Evolutionary conservation across 2,113 vertebrate genomes (phyloP).

Genomic region (Poecilia latipinna): DNA sequence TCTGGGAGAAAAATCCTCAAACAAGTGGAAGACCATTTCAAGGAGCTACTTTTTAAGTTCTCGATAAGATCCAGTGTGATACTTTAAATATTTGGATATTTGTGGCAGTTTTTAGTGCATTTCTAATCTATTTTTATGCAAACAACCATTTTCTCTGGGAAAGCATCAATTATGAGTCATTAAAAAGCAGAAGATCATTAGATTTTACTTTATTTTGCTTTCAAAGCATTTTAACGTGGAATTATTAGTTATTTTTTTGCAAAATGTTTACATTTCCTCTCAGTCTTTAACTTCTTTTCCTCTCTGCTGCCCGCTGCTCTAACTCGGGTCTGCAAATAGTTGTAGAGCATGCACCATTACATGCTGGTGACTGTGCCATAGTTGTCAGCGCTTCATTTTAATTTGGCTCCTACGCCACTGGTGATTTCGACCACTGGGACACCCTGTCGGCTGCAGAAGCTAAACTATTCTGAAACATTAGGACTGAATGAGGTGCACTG

Average conservation of each 20-base stretch:
- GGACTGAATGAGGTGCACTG: conserved; percentile 41
- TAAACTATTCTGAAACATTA: conserved; percentile 69
- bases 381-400: conserved; percentile 77
- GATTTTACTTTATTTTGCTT: too few relatives aligned
- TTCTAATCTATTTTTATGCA: too few relatives aligned
- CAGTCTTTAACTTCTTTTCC: conserved; percentile 9
- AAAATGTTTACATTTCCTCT: background rate
- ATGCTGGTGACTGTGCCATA: conserved; percentile 56
- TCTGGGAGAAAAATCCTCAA: too few relatives aligned
- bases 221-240: background rate
- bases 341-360: conserved; percentile 62
- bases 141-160: too few relatives aligned
- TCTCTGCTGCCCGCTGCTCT: conserved; percentile 39
- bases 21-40: too few relatives aligned
- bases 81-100: too few relatives aligned
- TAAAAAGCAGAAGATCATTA: too few relatives aligned
- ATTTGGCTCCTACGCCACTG: conserved; percentile 70
- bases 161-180: too few relatives aligned
- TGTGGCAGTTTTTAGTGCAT: too few relatives aligned
- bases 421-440: conserved; percentile 68
- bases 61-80: too few relatives aligned
- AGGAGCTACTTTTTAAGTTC: too few relatives aligned
- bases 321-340: conserved; percentile 54
- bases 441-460: conserved; percentile 68
- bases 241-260: background rate